Percentiles rank a stretch among this genome's conserved stretches.
Evolutionary conservation across 2,888 invertebrate genomes (phyloP).

Genomic region (Pammene fasciana): DNA sequence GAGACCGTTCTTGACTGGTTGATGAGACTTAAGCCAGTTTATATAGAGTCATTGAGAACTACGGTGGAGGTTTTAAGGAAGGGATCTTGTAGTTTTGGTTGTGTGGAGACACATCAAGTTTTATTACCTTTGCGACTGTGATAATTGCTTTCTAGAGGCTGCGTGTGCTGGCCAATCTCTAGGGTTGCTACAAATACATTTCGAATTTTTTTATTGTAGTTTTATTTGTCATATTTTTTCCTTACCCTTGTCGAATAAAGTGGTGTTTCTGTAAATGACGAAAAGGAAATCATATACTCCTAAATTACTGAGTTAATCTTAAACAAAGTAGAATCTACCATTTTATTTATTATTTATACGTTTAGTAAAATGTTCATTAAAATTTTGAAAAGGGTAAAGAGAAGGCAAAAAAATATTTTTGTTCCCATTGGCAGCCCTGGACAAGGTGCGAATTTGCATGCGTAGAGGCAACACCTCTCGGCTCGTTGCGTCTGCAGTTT

Average conservation of each 20-base stretch:
- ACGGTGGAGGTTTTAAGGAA: not conserved
- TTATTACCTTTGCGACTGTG: constrained; percentile 51
- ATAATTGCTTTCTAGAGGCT: constrained; percentile 66
- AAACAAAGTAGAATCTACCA: too few relatives aligned
- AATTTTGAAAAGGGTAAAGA: too few relatives aligned
- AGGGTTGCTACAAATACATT: constrained; percentile 50
- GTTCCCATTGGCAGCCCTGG: constrained; percentile 42
- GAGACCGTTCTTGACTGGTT: constrained; percentile 9
- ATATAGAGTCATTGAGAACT: not conserved
- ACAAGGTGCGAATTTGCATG: constrained; percentile 62
- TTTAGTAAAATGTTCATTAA: too few relatives aligned
- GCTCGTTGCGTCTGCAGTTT: constrained; percentile 40
- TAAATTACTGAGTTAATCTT: too few relatives aligned
- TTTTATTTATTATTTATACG: too few relatives aligned
- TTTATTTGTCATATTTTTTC: too few relatives aligned
- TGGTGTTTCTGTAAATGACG: too few relatives aligned
- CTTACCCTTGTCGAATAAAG: too few relatives aligned
- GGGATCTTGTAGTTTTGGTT: constrained; percentile 16
- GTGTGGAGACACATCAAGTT: constrained; percentile 45
- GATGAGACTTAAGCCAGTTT: constrained; percentile 11
- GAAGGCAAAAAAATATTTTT: not conserved
- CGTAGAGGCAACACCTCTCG: constrained; percentile 48
- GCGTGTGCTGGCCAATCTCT: constrained; percentile 47
- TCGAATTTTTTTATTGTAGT: not conserved
- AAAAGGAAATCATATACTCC: too few relatives aligned